phyloP scores from a whole-genome alignment of 2,888 invertebrate species.

The Prionchulus punctatus region DNA sequence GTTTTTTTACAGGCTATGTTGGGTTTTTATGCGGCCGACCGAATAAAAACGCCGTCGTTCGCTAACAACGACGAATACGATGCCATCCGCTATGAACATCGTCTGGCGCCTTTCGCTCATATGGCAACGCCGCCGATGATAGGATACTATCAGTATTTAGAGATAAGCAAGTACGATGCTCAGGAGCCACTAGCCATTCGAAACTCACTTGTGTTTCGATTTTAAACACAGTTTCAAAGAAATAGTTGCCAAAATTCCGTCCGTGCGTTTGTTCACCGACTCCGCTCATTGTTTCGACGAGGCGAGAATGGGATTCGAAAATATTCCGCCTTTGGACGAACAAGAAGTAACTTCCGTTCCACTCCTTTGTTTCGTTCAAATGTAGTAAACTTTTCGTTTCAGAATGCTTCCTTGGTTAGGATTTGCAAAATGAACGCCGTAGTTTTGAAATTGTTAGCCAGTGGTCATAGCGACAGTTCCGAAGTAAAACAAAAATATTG shows the following conservation, averaged over 20 bases:
- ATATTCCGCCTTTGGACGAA: background rate
- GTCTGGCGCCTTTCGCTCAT: conserved; percentile 72
- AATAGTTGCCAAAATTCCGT: background rate
- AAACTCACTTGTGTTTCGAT: background rate
- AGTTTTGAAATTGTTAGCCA: conserved; percentile 73
- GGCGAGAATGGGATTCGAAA: background rate
- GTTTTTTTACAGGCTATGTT: conserved; percentile 57
- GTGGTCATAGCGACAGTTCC: conserved; percentile 76
- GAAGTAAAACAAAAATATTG: conserved; percentile 36
- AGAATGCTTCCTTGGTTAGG: conserved; percentile 49
- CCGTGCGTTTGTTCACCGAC: background rate
- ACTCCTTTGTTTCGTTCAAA: background rate
- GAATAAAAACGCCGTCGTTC: conserved; percentile 44
- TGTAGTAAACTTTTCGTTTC: conserved; percentile 13
- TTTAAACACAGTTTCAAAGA: background rate
- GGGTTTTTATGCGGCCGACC: conserved; percentile 70
- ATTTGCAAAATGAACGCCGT: conserved; percentile 89
- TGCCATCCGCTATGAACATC: conserved; percentile 78
- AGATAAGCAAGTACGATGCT: conserved; percentile 44
- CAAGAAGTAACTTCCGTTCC: background rate
- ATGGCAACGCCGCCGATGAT: conserved; percentile 76
- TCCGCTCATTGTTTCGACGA: background rate
- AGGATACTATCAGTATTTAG: conserved; percentile 69
- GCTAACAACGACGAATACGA: conserved; percentile 53
- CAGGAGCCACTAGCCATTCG: background rate